These are phyloP conservation scores for Thymallus thymallus DNA, from an alignment of 2,113 vertebrate genomes.

Conservation along the genomic window DNA sequence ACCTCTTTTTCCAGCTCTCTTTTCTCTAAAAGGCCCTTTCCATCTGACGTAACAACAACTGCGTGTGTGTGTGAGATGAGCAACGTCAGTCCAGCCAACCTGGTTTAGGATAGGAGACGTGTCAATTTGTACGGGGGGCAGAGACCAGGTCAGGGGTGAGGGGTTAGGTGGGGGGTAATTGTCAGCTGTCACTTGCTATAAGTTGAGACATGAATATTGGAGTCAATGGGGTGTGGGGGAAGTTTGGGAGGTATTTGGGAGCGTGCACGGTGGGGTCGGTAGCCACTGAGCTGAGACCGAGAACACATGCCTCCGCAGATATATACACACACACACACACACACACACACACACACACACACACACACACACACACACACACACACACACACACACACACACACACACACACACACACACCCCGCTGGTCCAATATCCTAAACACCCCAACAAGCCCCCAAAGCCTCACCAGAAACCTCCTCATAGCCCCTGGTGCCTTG, in stretches of 20 bases:
- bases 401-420: conserved; percentile 8
- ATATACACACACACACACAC: conserved; percentile 9
- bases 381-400: conserved; percentile 20
- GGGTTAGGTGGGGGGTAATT: conserved; percentile 56
- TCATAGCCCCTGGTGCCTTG: neutral
- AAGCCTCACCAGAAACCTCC: neutral
- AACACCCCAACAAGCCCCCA: neutral
- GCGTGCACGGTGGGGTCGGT: conserved; percentile 30
- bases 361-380: conserved; percentile 5
- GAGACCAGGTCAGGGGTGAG: conserved; percentile 51
- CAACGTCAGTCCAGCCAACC: conserved; percentile 6
- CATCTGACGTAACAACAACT: too few species aligned
- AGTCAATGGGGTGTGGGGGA: neutral
- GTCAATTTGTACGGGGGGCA: conserved; percentile 59
- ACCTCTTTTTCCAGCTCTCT: too few species aligned
- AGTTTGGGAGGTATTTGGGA: conserved; percentile 4
- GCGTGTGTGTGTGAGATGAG: conserved; percentile 1
- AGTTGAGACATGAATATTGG: conserved; percentile 42
- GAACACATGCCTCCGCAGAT: conserved; percentile 37
- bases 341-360: conserved; percentile 14
- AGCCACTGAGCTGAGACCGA: conserved; percentile 41
- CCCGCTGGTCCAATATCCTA: conserved; percentile 7
- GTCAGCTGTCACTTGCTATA: conserved; percentile 72
- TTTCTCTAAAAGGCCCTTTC: too few species aligned
- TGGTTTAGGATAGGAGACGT: conserved; percentile 64